Evolutionary conservation across 2,113 vertebrate genomes (phyloP).

Genomic region (Sitta europaea): DNA sequence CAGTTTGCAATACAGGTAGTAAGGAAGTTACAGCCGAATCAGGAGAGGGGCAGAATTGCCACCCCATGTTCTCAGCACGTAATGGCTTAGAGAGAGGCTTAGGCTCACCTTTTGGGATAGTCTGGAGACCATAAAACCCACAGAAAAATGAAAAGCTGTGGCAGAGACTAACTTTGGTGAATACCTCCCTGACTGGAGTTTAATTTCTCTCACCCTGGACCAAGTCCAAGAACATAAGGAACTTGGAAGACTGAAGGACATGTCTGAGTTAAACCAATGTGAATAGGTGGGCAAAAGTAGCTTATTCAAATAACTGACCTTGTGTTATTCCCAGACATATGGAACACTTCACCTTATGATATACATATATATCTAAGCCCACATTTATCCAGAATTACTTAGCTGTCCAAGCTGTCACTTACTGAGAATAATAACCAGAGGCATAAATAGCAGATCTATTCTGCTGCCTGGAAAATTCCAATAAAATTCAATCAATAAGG

Average conservation of each 20-base stretch:
- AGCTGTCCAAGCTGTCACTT: not conserved
- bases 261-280: not conserved
- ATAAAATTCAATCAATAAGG: slow-evolving; percentile 24
- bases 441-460: slow-evolving; percentile 35
- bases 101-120: not conserved
- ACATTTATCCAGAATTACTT: not conserved
- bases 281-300: not conserved
- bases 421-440: not conserved
- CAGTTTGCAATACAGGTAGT: not conserved
- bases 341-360: not conserved
- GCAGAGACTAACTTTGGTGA: not conserved
- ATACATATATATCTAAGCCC: not conserved
- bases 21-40: not conserved
- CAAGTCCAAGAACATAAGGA: not conserved
- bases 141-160: not conserved
- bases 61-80: fast-evolving
- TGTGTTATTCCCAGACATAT: not conserved
- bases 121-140: not conserved
- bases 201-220: not conserved
- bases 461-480: slow-evolving; percentile 39
- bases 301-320: not conserved
- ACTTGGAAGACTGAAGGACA: not conserved
- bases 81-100: not conserved
- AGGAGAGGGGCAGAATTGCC: not conserved
- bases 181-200: not conserved